Conservation (phyloP, 2,113 vertebrate genomes). For the Cottus gobio region DNA sequence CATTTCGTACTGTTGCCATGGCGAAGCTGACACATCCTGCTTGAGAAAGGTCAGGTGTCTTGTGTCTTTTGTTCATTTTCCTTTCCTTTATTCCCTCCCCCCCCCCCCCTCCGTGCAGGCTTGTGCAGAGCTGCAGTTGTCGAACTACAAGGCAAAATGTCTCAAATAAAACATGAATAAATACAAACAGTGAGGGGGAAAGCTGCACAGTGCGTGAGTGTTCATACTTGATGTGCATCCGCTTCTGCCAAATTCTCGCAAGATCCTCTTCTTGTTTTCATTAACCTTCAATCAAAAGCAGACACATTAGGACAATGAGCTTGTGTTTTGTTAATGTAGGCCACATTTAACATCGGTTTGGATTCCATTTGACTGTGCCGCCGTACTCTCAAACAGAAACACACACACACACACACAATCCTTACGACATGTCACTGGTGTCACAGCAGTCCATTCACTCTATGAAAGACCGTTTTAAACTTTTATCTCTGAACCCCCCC, state of each 20-base stretch:
- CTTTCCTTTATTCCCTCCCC: neutral
- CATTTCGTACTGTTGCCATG: conserved; percentile 80
- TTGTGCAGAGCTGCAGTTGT: conserved; percentile 36
- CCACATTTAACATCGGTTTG: conserved; percentile 6
- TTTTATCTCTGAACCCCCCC: conserved; percentile 62
- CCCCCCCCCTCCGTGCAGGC: neutral
- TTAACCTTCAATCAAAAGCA: neutral
- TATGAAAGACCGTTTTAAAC: conserved; percentile 60
- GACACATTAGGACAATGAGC: neutral
- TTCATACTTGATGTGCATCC: neutral
- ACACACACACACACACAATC: neutral
- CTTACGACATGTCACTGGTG: conserved; percentile 36
- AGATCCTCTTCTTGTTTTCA: neutral
- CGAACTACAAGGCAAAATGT: conserved; percentile 26
- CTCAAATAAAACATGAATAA: conserved; percentile 48
- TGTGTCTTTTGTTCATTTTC: conserved; percentile 64
- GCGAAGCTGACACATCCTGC: conserved; percentile 74
- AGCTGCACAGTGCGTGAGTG: neutral
- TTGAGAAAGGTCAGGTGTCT: conserved; percentile 81
- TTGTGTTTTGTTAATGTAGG: neutral
- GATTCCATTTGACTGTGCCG: neutral
- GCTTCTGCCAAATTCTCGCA: neutral
- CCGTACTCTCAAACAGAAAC: neutral
- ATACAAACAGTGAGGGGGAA: conserved; percentile 5
- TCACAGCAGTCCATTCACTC: conserved; percentile 47